Percentiles rank a stretch among this genome's conserved stretches.
phyloP scores from a whole-genome alignment of 2,888 invertebrate genomes.

The Cosmopolites sordidus region DNA sequence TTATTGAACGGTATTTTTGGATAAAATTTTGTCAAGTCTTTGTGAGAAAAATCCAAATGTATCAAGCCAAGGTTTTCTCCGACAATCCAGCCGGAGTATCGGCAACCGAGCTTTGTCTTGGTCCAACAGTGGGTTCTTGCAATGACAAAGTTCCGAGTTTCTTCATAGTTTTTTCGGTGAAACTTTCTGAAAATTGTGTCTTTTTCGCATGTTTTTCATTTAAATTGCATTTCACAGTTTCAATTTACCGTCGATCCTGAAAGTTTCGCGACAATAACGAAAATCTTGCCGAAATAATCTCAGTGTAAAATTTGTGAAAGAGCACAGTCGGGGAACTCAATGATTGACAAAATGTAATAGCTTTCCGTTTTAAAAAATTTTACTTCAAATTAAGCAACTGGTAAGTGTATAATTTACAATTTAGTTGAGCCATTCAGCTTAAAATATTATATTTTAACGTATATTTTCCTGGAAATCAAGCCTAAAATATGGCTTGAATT shows the following conservation, averaged over 20 bases:
- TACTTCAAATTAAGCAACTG: slow-evolving; percentile 14
- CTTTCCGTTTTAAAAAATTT: slow-evolving; percentile 25
- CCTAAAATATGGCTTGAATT: slow-evolving; percentile 20
- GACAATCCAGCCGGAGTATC: neutral
- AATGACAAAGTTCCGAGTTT: slow-evolving; percentile 30
- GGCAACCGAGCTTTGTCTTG: slow-evolving; percentile 10
- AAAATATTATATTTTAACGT: slow-evolving; percentile 3
- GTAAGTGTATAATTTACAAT: slow-evolving; percentile 10
- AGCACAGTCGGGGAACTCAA: slow-evolving; percentile 27
- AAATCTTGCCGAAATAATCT: slow-evolving; percentile 19
- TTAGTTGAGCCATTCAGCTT: neutral
- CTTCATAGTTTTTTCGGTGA: slow-evolving; percentile 20
- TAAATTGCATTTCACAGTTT: neutral
- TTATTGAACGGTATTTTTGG: neutral
- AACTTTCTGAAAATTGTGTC: slow-evolving; percentile 17
- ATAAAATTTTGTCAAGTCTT: slow-evolving; percentile 10
- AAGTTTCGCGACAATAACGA: slow-evolving; percentile 2
- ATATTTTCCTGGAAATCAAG: slow-evolving; percentile 2
- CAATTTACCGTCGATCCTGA: slow-evolving; percentile 2
- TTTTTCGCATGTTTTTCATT: slow-evolving; percentile 6
- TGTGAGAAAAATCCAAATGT: slow-evolving; percentile 8
- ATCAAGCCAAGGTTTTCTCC: slow-evolving; percentile 2
- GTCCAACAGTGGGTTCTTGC: slow-evolving; percentile 22
- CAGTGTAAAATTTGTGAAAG: slow-evolving; percentile 23
- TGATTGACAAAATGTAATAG: slow-evolving; percentile 30